These are phyloP conservation scores for Phrixothrix hirtus DNA, from an alignment of 2,888 invertebrate genomes.

Conservation along the genomic window DNA sequence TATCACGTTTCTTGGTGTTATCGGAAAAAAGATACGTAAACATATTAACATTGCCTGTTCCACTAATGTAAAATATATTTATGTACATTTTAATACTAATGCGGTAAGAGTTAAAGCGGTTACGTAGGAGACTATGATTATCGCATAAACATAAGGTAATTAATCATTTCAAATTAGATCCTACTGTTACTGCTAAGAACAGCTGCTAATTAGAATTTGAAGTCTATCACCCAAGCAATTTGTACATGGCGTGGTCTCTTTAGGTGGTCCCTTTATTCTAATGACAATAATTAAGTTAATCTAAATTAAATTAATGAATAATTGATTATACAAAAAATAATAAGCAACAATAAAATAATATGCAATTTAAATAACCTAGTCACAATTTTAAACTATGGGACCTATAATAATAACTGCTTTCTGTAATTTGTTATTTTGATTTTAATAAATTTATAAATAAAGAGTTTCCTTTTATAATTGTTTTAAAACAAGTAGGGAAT, in stretches of 20 bases:
- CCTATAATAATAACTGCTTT: no score
- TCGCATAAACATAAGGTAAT: slow-evolving; percentile 40
- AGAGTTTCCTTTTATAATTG: not conserved
- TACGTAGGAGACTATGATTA: slow-evolving; percentile 35
- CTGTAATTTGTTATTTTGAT: no score
- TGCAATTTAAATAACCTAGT: no score
- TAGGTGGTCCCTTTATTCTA: slow-evolving; percentile 9
- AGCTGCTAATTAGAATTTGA: slow-evolving; percentile 48
- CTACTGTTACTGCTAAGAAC: slow-evolving; percentile 44
- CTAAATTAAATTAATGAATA: not conserved
- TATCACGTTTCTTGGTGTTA: no score
- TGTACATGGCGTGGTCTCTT: slow-evolving; percentile 1
- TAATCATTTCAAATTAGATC: slow-evolving; percentile 51
- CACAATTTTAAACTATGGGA: no score
- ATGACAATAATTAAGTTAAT: slow-evolving; percentile 1
- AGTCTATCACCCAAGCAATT: slow-evolving; percentile 41
- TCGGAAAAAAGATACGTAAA: not conserved
- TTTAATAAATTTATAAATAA: not conserved
- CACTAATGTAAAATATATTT: no score
- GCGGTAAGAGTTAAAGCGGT: slow-evolving; percentile 13
- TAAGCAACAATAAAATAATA: not conserved
- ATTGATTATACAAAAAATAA: not conserved
- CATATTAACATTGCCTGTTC: not conserved
- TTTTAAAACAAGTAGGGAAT: slow-evolving; percentile 14
- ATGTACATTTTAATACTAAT: slow-evolving; percentile 5